These are phyloP conservation scores for Aurelia sp. DNA, from an alignment of 30 jellyfish, hydroid and myxozoan genomes.

Conservation along the genomic window DNA sequence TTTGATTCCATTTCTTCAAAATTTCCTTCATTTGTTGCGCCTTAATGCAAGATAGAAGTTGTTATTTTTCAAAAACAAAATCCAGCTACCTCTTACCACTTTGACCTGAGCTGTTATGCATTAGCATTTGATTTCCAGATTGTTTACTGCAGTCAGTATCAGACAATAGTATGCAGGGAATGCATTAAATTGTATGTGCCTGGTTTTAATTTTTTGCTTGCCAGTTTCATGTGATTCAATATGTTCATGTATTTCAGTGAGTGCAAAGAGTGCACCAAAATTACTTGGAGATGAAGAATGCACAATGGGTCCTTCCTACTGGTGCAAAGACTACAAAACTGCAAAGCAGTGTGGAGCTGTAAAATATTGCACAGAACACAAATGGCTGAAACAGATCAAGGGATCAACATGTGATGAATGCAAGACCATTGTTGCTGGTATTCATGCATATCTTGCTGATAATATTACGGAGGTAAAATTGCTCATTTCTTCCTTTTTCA, in stretches of 20 bases:
- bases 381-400: conserved; percentile 43
- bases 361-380: conserved; percentile 48
- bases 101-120: no score
- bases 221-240: neutral
- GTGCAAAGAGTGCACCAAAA: conserved; percentile 53
- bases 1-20: no score
- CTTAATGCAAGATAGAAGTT: no score
- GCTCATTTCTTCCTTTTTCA: neutral
- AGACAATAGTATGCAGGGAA: no score
- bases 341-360: conserved; percentile 61
- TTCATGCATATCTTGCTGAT: conserved; percentile 56
- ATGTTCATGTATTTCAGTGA: conserved; percentile 1
- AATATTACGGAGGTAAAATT: conserved; percentile 43
- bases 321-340: conserved; percentile 59
- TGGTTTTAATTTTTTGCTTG: no score
- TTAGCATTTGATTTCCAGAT: no score
- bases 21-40: no score
- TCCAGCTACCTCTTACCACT: no score
- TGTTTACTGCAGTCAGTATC: no score
- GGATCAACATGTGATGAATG: conserved; percentile 55
- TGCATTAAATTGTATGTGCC: no score
- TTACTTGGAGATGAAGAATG: conserved; percentile 60
- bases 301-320: conserved; percentile 63
- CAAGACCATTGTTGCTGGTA: conserved; percentile 38
- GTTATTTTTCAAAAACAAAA: no score